phyloP scores from a whole-genome alignment of 2,888 invertebrate species.

The Trachelus tabidus region DNA sequence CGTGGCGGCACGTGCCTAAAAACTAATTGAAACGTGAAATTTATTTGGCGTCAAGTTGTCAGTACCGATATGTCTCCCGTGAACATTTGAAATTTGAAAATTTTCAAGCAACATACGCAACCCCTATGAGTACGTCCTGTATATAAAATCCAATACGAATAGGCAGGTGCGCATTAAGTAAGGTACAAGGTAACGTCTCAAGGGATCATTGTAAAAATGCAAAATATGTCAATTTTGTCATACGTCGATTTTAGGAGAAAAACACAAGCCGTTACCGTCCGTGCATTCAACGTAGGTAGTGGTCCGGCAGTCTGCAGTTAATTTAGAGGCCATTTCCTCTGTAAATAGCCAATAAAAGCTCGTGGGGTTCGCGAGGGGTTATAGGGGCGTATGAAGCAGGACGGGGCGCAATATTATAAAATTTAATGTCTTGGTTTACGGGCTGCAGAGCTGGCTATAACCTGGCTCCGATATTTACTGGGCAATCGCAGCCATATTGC shows the following conservation, averaged over 20 bases:
- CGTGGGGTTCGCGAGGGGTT: conserved; percentile 38
- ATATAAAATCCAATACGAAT: not conserved
- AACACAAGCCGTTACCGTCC: not conserved
- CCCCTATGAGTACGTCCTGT: not conserved
- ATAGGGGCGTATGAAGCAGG: conserved; percentile 30
- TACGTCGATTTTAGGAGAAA: not conserved
- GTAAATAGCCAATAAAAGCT: conserved; percentile 66
- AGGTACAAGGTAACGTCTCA: not conserved
- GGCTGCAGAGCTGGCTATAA: conserved; percentile 60
- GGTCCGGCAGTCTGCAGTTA: conserved; percentile 65
- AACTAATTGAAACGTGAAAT: conserved; percentile 66
- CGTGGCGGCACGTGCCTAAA: conserved; percentile 62
- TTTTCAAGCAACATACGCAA: not conserved
- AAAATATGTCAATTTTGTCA: not conserved
- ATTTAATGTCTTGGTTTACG: conserved; percentile 67
- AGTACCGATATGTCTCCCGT: conserved; percentile 42
- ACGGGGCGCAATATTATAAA: conserved; percentile 64
- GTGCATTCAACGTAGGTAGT: conserved; percentile 47
- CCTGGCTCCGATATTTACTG: conserved; percentile 61
- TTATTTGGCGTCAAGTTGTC: conserved; percentile 59
- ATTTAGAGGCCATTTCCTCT: conserved; percentile 66
- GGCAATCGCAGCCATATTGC: conserved; percentile 57
- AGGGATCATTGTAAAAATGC: not conserved
- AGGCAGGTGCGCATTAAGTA: not conserved
- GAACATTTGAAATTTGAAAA: not conserved